Evolutionary conservation across 2,888 invertebrate species (phyloP).

Genomic region (Tinea semifulvella): DNA sequence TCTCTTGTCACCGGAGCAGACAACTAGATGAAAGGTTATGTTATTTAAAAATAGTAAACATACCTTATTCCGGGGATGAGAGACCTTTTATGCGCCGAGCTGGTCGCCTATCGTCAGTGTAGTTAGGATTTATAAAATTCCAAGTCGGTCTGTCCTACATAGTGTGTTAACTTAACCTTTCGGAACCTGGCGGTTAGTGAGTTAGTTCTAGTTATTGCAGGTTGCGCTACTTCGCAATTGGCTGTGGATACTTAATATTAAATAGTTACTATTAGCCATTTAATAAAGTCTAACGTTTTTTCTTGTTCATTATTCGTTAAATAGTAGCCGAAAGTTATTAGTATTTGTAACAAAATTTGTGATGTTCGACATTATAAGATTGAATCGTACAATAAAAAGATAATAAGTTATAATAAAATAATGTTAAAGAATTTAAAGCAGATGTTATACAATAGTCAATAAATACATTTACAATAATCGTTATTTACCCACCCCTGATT

Average conservation of each 20-base stretch:
- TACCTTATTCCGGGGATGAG: too few species aligned
- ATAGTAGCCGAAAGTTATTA: constrained; percentile 1
- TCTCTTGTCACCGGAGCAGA: too few species aligned
- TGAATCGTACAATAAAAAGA: constrained; percentile 54
- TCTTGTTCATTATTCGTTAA: constrained; percentile 2
- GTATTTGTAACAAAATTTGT: constrained; percentile 11
- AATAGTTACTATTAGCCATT: constrained; percentile 4
- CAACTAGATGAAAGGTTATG: too few species aligned
- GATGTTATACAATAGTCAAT: neutral
- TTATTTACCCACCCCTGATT: neutral
- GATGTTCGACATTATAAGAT: constrained; percentile 29
- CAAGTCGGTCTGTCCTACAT: constrained; percentile 15
- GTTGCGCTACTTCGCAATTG: constrained; percentile 30
- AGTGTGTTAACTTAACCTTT: constrained; percentile 13
- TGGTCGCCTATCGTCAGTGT: too few species aligned
- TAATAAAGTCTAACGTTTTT: constrained; percentile 6
- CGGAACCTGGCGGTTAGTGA: constrained; percentile 17
- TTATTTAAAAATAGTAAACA: too few species aligned
- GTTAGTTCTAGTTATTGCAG: constrained; percentile 14
- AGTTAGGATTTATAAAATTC: too few species aligned
- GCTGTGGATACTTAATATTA: constrained; percentile 33
- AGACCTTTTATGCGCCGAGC: too few species aligned
- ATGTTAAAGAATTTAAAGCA: constrained; percentile 49
- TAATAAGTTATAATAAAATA: constrained; percentile 50
- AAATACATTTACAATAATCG: constrained; percentile 15